Conservation (phyloP, 2,113 vertebrate species). For the Takifugu flavidus region DNA sequence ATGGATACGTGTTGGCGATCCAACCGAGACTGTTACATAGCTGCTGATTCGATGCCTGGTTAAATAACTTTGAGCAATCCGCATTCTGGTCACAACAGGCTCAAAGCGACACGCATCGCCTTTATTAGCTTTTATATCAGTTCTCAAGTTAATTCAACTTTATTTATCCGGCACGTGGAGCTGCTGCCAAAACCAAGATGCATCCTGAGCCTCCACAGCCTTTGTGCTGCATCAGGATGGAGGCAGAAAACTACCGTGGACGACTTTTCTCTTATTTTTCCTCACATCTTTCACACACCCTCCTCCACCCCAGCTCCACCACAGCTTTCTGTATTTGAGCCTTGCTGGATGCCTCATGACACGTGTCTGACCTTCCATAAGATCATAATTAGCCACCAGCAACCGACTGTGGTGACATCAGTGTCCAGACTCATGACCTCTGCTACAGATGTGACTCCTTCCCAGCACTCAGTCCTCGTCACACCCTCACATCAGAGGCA, state of each 20-base stretch:
- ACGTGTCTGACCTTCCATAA: constrained; percentile 13
- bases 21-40: constrained; percentile 17
- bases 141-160: too few relatives aligned
- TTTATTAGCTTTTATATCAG: too few relatives aligned
- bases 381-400: constrained; percentile 24
- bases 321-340: constrained; percentile 10
- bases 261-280: constrained; percentile 13
- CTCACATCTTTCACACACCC: constrained; percentile 7
- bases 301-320: constrained; percentile 17
- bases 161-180: too few relatives aligned
- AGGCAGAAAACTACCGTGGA: constrained; percentile 22
- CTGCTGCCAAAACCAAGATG: too few relatives aligned
- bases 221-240: too few relatives aligned
- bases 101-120: too few relatives aligned
- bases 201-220: too few relatives aligned
- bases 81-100: too few relatives aligned
- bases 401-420: constrained; percentile 12
- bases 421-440: constrained; percentile 22
- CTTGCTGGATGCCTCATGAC: constrained; percentile 22
- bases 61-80: not conserved
- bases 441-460: constrained; percentile 22
- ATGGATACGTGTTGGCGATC: constrained; percentile 26
- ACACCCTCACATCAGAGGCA: constrained; percentile 33
- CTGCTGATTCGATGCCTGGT: not conserved
- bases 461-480: constrained; percentile 26